Evolutionary conservation across 2,797 vertebrate species (phyloP), one percentile per base, ranked within the genome.

Genomic region (Discoglossus pictus): DNA sequence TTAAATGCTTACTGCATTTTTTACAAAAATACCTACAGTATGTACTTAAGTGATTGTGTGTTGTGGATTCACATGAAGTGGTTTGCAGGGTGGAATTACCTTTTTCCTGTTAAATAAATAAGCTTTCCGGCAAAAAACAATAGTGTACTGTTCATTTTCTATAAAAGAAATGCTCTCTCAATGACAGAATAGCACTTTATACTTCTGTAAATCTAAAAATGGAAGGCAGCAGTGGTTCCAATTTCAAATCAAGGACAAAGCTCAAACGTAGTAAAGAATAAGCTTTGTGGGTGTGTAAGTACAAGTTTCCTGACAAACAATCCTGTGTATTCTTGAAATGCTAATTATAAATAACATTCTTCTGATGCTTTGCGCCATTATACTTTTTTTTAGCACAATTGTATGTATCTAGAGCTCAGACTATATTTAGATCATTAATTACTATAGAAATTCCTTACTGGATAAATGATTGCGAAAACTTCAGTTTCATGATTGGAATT

Each of bases 181-280:
- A 8, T 16, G 16, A 55, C 16, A 55, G 21, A 35, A 35, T 39
- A 55, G 35, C 13, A 47, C 50, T 51, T 63, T 51, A 46, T 44
- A 52, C 68, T 50, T 64, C 50, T 25, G 20, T 39, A 55, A 54
- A 46, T 36, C 68, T 36, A 64, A 55, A 63, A 64, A 56, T 56
- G 24, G 15, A 44, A 50, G 52, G 61, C 39, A 71, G 24, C 56
- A 20, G 13, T 24, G 43, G 61, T 53, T 71, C 68, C 40, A 17
- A 35, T 71, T 71, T 64, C 68, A 63, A 15, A 15, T 35, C 17
- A 63, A 71, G 60, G 61, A 68, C 60, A 50, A 59, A 43, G 55
- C 23, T 42, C 38, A 23, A 43, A 43, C 5, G 27, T 58, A 25
- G 18, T 15, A n/a, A 56, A 51, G 15, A 20, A 64, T 23, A 36